phyloP scores from a whole-genome alignment of 2,113 vertebrate species.

The Carassius auratus region DNA sequence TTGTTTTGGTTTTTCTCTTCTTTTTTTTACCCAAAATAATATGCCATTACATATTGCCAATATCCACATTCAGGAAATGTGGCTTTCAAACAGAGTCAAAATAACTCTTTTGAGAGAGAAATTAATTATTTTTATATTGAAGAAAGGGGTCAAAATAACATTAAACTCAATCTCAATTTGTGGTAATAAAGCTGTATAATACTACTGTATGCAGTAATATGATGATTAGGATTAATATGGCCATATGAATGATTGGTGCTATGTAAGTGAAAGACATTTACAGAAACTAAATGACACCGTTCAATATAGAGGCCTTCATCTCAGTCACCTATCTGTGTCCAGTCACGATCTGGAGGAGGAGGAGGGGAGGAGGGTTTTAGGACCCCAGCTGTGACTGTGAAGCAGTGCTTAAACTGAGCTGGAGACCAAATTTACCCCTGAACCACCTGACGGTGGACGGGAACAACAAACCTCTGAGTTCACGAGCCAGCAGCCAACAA shows the following conservation, averaged over 20 bases:
- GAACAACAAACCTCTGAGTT: not conserved
- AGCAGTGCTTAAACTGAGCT: slow-evolving; percentile 12
- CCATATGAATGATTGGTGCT: not conserved
- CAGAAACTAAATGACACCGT: not conserved
- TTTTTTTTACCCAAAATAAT: not conserved
- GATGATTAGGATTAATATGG: not conserved
- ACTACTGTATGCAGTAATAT: not conserved
- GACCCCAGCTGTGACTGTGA: not conserved
- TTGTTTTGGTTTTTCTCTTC: not conserved
- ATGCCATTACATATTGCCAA: not conserved
- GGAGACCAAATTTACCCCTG: slow-evolving; percentile 21
- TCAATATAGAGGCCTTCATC: not conserved
- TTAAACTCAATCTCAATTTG: not conserved
- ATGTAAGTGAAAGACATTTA: not conserved
- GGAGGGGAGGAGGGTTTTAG: not conserved
- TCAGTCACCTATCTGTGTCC: not conserved
- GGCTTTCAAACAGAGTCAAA: not conserved
- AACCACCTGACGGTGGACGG: not conserved
- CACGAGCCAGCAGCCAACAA: not conserved
- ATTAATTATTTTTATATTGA: accelerated
- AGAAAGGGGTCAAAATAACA: not conserved
- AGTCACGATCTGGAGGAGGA: not conserved
- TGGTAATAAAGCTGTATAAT: not conserved
- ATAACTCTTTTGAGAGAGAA: not conserved
- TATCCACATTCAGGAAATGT: not conserved